These are phyloP conservation scores for Pollenia amentaria DNA, from an alignment of 2,888 invertebrate species.

Conservation along the genomic window DNA sequence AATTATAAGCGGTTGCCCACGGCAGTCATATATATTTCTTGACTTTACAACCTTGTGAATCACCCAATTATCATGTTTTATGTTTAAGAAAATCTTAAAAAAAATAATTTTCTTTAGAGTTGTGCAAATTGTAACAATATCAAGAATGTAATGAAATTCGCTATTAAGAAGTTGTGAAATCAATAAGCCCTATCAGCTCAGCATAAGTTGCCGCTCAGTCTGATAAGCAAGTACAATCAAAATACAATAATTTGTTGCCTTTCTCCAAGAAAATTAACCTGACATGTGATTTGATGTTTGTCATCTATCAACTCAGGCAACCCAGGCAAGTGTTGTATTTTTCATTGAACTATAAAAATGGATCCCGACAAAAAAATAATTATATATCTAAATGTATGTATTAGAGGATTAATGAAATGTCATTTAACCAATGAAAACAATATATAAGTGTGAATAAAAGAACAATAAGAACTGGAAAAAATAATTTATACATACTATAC, in stretches of 20 bases:
- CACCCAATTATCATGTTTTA: no score
- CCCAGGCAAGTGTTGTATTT: conserved; percentile 53
- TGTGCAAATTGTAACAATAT: no score
- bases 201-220: conserved; percentile 60
- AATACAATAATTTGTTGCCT: conserved; percentile 51
- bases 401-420: conserved; percentile 54
- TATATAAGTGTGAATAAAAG: background rate
- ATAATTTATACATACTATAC: no score
- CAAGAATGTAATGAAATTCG: background rate
- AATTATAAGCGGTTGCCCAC: no score
- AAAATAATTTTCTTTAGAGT: no score
- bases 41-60: no score
- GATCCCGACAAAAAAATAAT: conserved; percentile 7
- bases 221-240: conserved; percentile 51
- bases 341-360: conserved; percentile 46
- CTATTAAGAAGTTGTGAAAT: background rate
- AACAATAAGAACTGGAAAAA: no score
- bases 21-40: no score
- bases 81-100: no score
- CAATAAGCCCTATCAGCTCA: conserved; percentile 44
- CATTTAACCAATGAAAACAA: conserved; percentile 7
- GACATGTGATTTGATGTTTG: background rate
- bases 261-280: background rate
- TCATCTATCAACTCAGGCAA: background rate
- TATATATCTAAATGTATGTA: conserved; percentile 58